Percentiles rank a stretch among this genome's conserved stretches.
Conservation (phyloP, 2,113 vertebrate species). For the Campylomormyrus numenius region DNA sequence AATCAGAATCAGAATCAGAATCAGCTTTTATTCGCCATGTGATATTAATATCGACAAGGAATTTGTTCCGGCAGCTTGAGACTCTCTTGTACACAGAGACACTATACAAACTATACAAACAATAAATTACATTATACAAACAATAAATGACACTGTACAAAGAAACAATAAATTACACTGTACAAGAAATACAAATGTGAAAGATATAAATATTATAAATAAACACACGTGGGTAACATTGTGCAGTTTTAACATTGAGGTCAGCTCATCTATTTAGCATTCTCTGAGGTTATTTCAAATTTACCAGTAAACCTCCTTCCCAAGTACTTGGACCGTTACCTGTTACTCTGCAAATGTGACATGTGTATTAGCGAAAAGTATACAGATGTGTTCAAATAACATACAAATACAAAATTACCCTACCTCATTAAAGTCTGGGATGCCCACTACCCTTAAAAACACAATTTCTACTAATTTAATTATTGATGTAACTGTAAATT, state of each 20-base stretch:
- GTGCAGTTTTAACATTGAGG: not conserved
- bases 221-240: too few relatives aligned
- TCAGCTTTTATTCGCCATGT: too few relatives aligned
- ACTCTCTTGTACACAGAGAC: too few relatives aligned
- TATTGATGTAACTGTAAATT: not conserved
- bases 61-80: too few relatives aligned
- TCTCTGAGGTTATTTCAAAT: not conserved
- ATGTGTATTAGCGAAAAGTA: not conserved
- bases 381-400: not conserved
- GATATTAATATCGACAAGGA: too few relatives aligned
- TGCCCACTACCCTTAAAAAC: not conserved
- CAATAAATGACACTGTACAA: too few relatives aligned
- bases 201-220: too few relatives aligned
- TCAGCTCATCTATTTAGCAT: not conserved
- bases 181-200: too few relatives aligned
- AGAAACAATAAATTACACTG: too few relatives aligned
- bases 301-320: not conserved
- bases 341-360: not conserved
- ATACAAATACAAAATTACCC: slow-evolving; percentile 15
- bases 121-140: too few relatives aligned
- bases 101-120: too few relatives aligned
- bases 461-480: not conserved
- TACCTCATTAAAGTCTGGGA: not conserved
- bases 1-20: too few relatives aligned
- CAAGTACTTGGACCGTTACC: not conserved